A percentile compares a stretch with the other conserved stretches of the same genome.
Evolutionary conservation across 2,113 vertebrate species (phyloP).

Genomic region (Ptychochromis oligacanthus): DNA sequence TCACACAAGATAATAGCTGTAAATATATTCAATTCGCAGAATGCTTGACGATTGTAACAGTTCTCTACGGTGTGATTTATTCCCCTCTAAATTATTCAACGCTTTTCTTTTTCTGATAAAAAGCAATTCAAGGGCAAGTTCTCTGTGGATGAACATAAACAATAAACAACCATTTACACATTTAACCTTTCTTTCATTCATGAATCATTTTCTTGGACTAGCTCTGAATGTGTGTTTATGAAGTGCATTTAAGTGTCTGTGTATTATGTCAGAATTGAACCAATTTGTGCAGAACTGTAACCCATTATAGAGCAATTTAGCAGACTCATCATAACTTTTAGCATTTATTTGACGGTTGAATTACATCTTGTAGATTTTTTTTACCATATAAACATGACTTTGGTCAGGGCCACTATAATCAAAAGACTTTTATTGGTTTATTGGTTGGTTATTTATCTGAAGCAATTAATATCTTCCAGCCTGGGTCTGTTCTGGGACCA

Average conservation of each 20-base stretch:
- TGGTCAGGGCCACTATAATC: too few species aligned
- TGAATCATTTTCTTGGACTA: background rate
- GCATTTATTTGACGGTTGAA: too few species aligned
- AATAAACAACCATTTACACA: background rate
- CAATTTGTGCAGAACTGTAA: background rate
- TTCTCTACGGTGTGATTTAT: slow-evolving; percentile 25
- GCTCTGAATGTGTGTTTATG: background rate
- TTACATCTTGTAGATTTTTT: too few species aligned
- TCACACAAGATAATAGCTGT: slow-evolving; percentile 57
- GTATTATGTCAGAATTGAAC: background rate
- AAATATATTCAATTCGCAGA: slow-evolving; percentile 55
- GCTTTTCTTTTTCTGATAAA: slow-evolving; percentile 12
- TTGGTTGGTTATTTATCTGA: too few species aligned
- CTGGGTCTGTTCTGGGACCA: too few species aligned
- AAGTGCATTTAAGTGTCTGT: background rate
- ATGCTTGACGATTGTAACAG: slow-evolving; percentile 16
- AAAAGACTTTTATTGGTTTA: too few species aligned
- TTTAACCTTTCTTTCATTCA: slow-evolving; percentile 3
- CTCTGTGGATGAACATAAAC: background rate
- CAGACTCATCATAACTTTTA: too few species aligned
- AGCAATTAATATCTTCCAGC: too few species aligned
- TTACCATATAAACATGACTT: too few species aligned
- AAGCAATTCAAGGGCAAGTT: slow-evolving; percentile 18
- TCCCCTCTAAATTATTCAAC: slow-evolving; percentile 47
- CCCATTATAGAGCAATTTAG: too few species aligned